Evolutionary conservation across 2,113 vertebrate genomes (phyloP), one percentile per base, ranked within the genome.

Genomic region (Campylomormyrus numenius): DNA sequence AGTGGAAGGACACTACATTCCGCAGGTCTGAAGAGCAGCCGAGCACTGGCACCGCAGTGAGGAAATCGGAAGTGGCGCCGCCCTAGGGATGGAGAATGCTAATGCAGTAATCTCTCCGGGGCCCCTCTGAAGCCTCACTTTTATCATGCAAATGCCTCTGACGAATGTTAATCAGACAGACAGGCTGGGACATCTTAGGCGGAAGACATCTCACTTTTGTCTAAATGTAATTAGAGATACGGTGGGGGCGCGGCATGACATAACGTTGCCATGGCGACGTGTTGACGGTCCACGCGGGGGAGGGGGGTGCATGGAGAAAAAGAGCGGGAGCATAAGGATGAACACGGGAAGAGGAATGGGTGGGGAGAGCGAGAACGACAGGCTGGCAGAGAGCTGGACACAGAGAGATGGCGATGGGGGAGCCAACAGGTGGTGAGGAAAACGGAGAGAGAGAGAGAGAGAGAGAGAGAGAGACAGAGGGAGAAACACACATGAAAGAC

Each of bases 61-160:
- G 89, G 42, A 7, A 83, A 52, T 88, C 42, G 39, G 48, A 17
- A 48, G 21, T 89, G 31, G 89, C 24, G 66, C 24, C 6, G 89
- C 91, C 88, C 58, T 77, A 58, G 70, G 58, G 84, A 87, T 87
- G 39, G 42, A 48, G 90, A 91, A 35, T 91, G 91, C 92, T 92
- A 93, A 95, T 92, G 93, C 94, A 95, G 94, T 96, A 92, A 94
- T 93, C 93, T 94, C 93, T 91, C 89, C 91, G 89, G 91, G 92
- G 93, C 93, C 93, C 93, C 93, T 91, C 93, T 93, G 94, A 94
- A 93, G 94, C 94, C 91, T 94, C 94, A 93, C 93, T 95, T 95
- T 95, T 96, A 95, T 95, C 95, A 96, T 95, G 95, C 95, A 96
- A 95, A 96, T 95, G 88, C 21, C 88, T 89, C 93, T 92, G 94